These are phyloP conservation scores for Parauchenoglanis ngamensis DNA, from an alignment of 2,797 vertebrate genomes.

Conservation along the genomic window DNA sequence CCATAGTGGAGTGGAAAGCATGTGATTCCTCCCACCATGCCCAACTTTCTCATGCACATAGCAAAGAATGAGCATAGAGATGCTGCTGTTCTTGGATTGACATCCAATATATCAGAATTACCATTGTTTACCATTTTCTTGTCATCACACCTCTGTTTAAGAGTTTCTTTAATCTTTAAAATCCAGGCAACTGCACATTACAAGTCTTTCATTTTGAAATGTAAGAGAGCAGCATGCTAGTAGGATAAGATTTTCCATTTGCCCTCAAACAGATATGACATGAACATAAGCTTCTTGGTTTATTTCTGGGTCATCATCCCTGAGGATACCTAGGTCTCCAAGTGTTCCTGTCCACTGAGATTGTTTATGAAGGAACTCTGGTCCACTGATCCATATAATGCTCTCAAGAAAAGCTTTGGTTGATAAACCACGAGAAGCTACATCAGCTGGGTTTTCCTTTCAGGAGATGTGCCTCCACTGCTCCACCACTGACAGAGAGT, in stretches of 20 bases:
- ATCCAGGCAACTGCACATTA: background rate
- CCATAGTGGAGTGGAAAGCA: background rate
- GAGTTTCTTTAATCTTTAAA: background rate
- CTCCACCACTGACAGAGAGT: background rate
- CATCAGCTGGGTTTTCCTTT: conserved; percentile 24
- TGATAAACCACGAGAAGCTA: conserved; percentile 11
- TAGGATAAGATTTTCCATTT: background rate
- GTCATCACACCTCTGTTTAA: background rate
- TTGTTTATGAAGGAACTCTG: background rate
- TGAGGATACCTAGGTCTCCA: background rate
- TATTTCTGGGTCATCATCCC: background rate
- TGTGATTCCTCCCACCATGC: conserved; percentile 11
- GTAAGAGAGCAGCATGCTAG: background rate
- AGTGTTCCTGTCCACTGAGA: background rate
- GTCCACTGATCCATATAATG: conserved; percentile 16
- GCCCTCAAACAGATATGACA: background rate
- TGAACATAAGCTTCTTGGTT: background rate
- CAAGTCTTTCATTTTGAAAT: background rate
- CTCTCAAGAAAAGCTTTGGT: conserved; percentile 16
- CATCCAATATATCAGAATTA: no score
- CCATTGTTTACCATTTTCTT: no score
- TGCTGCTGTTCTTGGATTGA: background rate
- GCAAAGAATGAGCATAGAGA: background rate
- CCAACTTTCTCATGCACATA: conserved; percentile 3
- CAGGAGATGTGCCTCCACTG: conserved; percentile 16